These are phyloP conservation scores for Onychostruthus taczanowskii DNA, from an alignment of 2,113 vertebrate genomes.

Conservation along the genomic window DNA sequence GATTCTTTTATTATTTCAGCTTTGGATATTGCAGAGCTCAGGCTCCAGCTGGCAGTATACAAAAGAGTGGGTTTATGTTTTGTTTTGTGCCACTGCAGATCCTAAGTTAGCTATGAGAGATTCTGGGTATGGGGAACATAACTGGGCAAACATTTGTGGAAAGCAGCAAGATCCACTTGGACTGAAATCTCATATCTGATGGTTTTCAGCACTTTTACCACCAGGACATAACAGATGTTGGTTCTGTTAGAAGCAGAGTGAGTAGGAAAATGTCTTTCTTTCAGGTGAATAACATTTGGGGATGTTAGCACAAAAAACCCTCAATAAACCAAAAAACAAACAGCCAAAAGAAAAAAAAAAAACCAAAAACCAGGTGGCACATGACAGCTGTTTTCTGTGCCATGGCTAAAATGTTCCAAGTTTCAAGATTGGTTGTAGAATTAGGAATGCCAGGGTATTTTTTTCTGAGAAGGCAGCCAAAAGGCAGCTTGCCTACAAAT, in stretches of 20 bases:
- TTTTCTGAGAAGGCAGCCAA: background rate
- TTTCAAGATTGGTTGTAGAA: background rate
- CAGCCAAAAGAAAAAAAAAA: background rate
- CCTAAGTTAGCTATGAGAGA: background rate
- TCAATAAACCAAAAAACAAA: background rate
- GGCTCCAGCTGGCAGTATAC: conserved; percentile 37
- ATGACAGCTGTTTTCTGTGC: background rate
- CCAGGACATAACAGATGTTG: background rate
- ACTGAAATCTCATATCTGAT: background rate
- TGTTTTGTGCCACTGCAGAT: conserved; percentile 20
- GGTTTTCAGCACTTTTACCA: background rate
- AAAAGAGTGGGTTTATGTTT: conserved; percentile 29
- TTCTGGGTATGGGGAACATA: background rate
- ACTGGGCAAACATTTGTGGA: background rate
- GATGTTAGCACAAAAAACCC: background rate
- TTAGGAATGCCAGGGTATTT: background rate
- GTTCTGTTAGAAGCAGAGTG: background rate
- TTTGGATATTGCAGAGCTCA: conserved; percentile 7
- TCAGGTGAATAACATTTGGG: background rate
- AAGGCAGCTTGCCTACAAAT: background rate
- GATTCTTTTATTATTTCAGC: conserved; percentile 1
- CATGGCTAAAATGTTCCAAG: background rate
- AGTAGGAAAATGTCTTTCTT: background rate
- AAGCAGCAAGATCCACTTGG: background rate
- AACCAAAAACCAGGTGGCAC: background rate